Percentiles rank a stretch among this genome's conserved stretches.
Conservation (phyloP, 1,140 invertebrate genomes). For the Artemia franciscana region DNA sequence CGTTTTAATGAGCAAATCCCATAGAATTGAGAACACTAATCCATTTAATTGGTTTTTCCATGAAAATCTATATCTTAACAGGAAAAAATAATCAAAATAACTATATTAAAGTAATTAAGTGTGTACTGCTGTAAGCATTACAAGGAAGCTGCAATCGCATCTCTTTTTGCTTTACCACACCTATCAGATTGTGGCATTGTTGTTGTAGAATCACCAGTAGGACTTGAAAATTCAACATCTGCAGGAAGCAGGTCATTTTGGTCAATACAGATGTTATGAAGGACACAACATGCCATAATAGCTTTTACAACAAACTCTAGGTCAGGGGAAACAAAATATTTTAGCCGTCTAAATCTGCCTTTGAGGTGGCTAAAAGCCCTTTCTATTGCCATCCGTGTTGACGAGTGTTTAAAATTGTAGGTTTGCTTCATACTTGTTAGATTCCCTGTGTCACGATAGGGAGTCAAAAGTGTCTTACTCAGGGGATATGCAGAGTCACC, state of each 20-base stretch:
- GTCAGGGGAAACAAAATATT: background rate
- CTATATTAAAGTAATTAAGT: background rate
- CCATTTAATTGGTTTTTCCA: too few species aligned
- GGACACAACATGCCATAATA: slow-evolving; percentile 2
- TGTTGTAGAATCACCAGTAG: background rate
- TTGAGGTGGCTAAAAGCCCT: background rate
- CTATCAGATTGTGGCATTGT: background rate
- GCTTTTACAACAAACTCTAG: background rate
- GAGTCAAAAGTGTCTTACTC: background rate
- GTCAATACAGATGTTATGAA: slow-evolving; percentile 2
- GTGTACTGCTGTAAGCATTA: background rate
- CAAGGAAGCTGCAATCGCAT: background rate
- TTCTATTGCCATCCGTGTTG: background rate
- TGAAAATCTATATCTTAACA: too few species aligned
- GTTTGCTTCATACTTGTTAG: background rate
- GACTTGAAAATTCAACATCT: background rate
- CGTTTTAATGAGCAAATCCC: too few species aligned
- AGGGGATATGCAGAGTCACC: background rate
- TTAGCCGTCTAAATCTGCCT: background rate
- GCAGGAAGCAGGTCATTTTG: background rate
- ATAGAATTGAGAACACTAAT: too few species aligned
- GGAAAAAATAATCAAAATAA: background rate
- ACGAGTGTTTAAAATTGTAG: background rate
- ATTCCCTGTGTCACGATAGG: background rate
- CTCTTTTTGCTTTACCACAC: background rate